phyloP scores from a whole-genome alignment of 30 jellyfish, hydroid and myxozoan species.

The Rhopilema esculentum region DNA sequence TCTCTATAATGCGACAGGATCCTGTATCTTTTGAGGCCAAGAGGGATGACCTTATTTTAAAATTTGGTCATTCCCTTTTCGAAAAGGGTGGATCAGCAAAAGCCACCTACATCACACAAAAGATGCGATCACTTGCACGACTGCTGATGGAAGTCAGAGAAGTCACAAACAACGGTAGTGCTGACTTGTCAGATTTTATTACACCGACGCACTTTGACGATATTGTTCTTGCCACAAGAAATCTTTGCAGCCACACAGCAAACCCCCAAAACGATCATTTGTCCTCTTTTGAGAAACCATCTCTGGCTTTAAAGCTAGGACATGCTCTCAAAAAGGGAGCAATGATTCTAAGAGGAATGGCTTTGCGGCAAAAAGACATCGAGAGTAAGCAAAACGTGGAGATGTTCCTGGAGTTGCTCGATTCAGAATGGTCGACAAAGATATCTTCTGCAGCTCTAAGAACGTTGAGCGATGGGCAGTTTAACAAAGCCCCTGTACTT shows the following conservation, averaged over 20 bases:
- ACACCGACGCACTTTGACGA: slow-evolving; percentile 25
- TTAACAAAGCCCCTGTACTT: slow-evolving; percentile 25
- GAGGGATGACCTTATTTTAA: slow-evolving; percentile 28
- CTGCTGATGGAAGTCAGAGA: slow-evolving; percentile 44
- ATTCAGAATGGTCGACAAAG: slow-evolving; percentile 53
- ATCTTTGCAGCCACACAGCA: slow-evolving; percentile 27
- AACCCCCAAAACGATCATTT: slow-evolving; percentile 27
- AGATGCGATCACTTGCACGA: slow-evolving; percentile 66
- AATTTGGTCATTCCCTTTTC: slow-evolving; percentile 39
- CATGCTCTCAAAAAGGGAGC: slow-evolving; percentile 40
- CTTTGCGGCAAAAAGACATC: slow-evolving; percentile 14
- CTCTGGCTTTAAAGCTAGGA: slow-evolving; percentile 44
- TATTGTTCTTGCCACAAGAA: slow-evolving; percentile 46
- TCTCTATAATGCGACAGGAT: slow-evolving; percentile 44
- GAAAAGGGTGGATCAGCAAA: slow-evolving; percentile 38
- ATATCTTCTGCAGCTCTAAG: slow-evolving; percentile 43
- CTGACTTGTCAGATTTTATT: slow-evolving; percentile 15
- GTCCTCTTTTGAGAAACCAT: slow-evolving; percentile 51
- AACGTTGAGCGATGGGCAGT: slow-evolving; percentile 33
- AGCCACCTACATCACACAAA: slow-evolving; percentile 27
- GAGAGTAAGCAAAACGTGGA: slow-evolving; percentile 11
- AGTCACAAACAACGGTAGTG: neutral
- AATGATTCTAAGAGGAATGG: slow-evolving; percentile 24
- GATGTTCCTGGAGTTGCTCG: slow-evolving; percentile 24
- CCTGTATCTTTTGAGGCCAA: slow-evolving; percentile 35